Evolutionary conservation across 2,113 vertebrate genomes (phyloP), one percentile per base, ranked within the genome.

Genomic region (Callaeas wilsoni): DNA sequence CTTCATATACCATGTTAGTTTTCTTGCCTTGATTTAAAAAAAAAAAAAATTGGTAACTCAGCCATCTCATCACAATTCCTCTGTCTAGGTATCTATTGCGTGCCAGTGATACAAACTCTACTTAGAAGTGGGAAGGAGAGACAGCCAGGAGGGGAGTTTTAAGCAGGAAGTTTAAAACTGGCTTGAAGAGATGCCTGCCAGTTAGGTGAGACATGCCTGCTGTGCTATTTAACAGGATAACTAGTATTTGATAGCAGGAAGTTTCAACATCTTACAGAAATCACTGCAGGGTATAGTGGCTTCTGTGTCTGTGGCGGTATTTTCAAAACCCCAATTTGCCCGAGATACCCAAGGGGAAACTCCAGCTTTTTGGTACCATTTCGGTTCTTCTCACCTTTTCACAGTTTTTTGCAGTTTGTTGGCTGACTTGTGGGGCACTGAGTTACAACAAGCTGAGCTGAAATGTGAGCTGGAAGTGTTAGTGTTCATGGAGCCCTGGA

Each of bases 221-320:
- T 77, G 59, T 42, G 39, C 63, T 88, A 55, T 76, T 87, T 44
- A 88, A 90, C 88, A 90, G 83, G 82, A 94, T 93, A 95, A 92
- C 86, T 55, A 44, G 91, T 87, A 77, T 78, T 84, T 80, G 77
- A 41, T 85, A 84, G 86, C 56, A 92, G 89, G 77, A 81, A 71
- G 49, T 86, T 93, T 86, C 83, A 74, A 20, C 7, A 3, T 81
- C 79, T 47, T 42, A 4, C 15, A 75, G 33, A 77, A 92, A 92
- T 74, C 33, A 29, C 60, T 78, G 49, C n/a, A 35, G 41, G 80
- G 33, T 37, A 21, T 22, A 70, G 62, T 2, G 1, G 33, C 18
- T 7, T 49, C 70, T 63, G 17, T 30, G 41, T 79, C 65, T 64
- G 17, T 41, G 57, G 37, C 0, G 6, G 67, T 63, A 47, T 63